These are phyloP conservation scores for Coilia nasus DNA, from an alignment of 2,797 vertebrate species.

Conservation along the genomic window DNA sequence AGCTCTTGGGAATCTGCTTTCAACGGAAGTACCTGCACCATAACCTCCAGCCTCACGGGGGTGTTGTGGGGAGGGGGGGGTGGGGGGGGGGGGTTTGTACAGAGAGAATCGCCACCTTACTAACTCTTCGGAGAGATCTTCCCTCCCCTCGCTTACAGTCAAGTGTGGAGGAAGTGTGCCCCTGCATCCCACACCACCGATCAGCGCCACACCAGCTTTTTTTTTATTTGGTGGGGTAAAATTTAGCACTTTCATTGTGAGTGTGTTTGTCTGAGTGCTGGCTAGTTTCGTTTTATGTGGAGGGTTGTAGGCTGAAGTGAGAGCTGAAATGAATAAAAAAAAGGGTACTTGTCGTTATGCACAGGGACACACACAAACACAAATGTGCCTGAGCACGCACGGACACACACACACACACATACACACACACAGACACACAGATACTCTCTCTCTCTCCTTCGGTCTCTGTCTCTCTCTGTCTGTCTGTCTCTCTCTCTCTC, in stretches of 20 bases:
- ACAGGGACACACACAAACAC: neutral
- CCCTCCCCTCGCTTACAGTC: no score
- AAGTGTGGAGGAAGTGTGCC: no score
- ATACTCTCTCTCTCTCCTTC: neutral
- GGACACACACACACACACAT: neutral
- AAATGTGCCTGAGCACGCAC: neutral
- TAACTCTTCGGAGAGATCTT: no score
- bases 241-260: constrained; percentile 21
- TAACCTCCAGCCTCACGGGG: no score
- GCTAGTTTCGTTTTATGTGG: constrained; percentile 18
- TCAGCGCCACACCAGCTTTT: no score
- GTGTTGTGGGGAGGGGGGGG: no score
- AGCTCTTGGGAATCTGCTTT: constrained; percentile 8
- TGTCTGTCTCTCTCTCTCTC: no score
- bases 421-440: constrained; percentile 22
- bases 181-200: no score
- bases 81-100: no score
- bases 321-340: neutral
- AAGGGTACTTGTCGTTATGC: neutral
- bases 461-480: no score
- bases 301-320: neutral
- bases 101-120: no score
- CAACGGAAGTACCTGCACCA: neutral
- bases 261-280: neutral
- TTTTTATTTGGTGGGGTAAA: neutral